Base-by-base conservation (phyloP, 2,797 vertebrate genomes). In the Spondyliosoma cantharus region DNA sequence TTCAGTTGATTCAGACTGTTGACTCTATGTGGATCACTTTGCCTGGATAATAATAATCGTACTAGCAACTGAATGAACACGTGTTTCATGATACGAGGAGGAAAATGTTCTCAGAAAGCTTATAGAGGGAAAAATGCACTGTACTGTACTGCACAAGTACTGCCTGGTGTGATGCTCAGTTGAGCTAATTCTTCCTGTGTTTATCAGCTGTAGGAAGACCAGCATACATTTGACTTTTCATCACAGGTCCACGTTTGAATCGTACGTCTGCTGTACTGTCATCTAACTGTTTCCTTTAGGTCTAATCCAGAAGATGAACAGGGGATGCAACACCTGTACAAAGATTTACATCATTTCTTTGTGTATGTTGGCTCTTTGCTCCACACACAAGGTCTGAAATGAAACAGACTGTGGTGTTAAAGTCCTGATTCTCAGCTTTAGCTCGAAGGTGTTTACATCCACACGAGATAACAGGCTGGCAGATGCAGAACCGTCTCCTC, bases 301-400 rank as follows among this genome's bases (percentile, higher is more conserved):
- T 76, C 24, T 71, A 32, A 86, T 56, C 53, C 77, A 71, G 42
- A 71, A 86, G 60, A 66, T 25, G 7, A 56, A 37, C 17, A 19
- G 20, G 15, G 16, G 54, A 58, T 7, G 12, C 19, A 57, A 49
- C n/a, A 57, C 14, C 37, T 63, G 58, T 27, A 49, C 45, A 68
- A 5, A 32, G 20, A 69, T 43, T 25, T 13, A 13, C 17, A 32
- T 45, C 46, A n/a, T 16, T 19, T 45, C 64, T 14, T 37, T 54
- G 37, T 37, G 27, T 71, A 7, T 50, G 37, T 49, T 70, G 67
- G n/a, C 42, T 59, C 78, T 63, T 14, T 15, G 12, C 9, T 63
- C 49, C 14, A 45, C 16, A 32, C 48, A 57, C 20, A 1, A 15
- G 42, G 62, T 65, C 37, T 50, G 3, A 64, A 43, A 22, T 61